phyloP scores from a whole-genome alignment of 2,113 vertebrate species.

The Calidris pugnax region DNA sequence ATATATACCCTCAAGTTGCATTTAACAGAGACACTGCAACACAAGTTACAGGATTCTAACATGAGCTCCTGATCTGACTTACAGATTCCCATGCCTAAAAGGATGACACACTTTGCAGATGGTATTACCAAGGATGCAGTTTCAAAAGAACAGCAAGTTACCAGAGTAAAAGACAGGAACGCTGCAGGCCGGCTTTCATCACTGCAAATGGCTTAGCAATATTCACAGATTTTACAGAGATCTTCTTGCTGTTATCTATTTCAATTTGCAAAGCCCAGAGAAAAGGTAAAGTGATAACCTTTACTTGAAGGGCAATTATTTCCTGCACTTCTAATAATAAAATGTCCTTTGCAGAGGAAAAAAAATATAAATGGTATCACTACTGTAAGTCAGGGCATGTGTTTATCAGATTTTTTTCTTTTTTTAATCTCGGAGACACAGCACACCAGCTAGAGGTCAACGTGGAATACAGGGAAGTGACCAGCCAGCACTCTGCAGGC shows the following conservation, averaged over 20 bases:
- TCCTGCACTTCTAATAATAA: conserved; percentile 11
- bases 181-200: not conserved
- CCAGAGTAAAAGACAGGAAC: not conserved
- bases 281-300: conserved; percentile 10
- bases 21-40: not conserved
- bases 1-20: not conserved
- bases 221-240: not conserved
- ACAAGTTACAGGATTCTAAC: not conserved
- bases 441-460: not conserved
- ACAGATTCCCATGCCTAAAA: not conserved
- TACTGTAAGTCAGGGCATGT: not conserved
- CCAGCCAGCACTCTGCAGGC: not conserved
- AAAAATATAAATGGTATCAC: not conserved
- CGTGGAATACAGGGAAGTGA: not conserved
- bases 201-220: not conserved
- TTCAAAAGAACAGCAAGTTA: not conserved
- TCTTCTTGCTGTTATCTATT: conserved; percentile 10
- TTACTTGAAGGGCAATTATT: conserved; percentile 34
- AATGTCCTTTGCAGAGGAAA: not conserved
- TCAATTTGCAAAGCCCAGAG: conserved; percentile 27
- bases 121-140: not conserved
- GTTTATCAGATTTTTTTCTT: not conserved
- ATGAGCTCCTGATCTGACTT: not conserved
- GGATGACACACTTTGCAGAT: not conserved
- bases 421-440: not conserved